Evolutionary conservation across 2,797 vertebrate genomes (phyloP).

Genomic region (Miichthys miiuy): DNA sequence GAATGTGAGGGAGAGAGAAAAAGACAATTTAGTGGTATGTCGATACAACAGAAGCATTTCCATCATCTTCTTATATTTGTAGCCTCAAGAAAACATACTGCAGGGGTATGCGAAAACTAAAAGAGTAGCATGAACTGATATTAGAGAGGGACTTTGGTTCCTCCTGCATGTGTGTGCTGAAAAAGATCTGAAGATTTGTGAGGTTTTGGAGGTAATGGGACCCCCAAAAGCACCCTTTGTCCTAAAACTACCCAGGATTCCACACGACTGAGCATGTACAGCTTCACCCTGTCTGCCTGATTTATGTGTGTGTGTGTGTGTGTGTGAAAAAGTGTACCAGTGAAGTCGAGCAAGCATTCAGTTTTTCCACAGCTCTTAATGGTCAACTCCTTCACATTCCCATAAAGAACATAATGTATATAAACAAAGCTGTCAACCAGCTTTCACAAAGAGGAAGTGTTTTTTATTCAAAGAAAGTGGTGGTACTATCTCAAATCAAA

Average conservation of each 20-base stretch:
- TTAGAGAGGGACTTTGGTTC: neutral
- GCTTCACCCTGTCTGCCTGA: neutral
- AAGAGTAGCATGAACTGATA: neutral
- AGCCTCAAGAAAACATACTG: neutral
- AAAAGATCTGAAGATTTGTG: constrained; percentile 7
- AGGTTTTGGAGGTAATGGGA: constrained; percentile 8
- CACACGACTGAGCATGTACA: constrained; percentile 37
- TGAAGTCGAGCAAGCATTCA: neutral
- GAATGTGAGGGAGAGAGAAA: constrained; percentile 37
- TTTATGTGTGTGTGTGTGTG: constrained; percentile 11
- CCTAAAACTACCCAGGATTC: constrained; percentile 11
- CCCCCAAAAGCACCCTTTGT: constrained; percentile 36
- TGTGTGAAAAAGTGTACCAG: neutral
- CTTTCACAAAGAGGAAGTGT: constrained; percentile 21
- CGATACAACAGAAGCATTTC: constrained; percentile 8
- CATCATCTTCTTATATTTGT: constrained; percentile 9
- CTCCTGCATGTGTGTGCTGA: constrained; percentile 13
- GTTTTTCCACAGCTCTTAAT: constrained; percentile 1
- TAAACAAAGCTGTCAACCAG: neutral
- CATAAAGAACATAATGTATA: neutral
- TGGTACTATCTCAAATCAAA: constrained; percentile 38
- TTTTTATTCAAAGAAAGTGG: constrained; percentile 10
- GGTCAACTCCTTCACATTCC: neutral
- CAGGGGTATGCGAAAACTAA: neutral
- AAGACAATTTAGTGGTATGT: neutral